phyloP scores from a whole-genome alignment of 2,113 vertebrate species.

The Platysternon megacephalum region DNA sequence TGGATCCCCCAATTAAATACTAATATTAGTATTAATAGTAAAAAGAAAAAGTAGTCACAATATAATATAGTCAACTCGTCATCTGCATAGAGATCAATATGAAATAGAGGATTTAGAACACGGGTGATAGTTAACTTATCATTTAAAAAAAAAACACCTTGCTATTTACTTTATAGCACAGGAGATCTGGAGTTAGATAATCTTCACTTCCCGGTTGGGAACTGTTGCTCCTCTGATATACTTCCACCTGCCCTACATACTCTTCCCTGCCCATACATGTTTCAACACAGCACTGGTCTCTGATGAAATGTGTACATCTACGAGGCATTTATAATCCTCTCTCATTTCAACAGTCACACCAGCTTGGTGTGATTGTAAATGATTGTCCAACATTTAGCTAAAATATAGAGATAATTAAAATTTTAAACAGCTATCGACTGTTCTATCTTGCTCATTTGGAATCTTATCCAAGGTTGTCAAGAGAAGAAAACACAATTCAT shows the following conservation, averaged over 20 bases:
- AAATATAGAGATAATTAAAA: not conserved
- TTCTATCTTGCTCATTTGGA: not conserved
- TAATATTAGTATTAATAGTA: not conserved
- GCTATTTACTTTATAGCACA: not conserved
- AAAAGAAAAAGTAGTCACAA: not conserved
- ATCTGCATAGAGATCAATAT: not conserved
- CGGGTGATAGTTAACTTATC: not conserved
- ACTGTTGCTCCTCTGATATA: not conserved
- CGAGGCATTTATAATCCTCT: not conserved
- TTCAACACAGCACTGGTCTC: not conserved
- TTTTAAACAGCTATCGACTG: not conserved
- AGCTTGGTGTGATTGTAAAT: rapidly evolving
- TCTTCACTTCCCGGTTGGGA: too few relatives aligned
- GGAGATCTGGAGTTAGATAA: not conserved
- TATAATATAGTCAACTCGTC: not conserved
- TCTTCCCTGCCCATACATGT: not conserved
- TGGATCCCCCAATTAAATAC: not conserved
- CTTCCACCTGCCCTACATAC: not conserved
- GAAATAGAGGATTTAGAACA: not conserved
- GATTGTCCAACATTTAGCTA: not conserved
- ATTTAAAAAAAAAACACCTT: not conserved
- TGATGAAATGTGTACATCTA: not conserved
- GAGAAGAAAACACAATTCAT: not conserved
- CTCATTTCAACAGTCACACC: not conserved
- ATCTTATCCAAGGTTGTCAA: not conserved